Evolutionary conservation across 2,113 vertebrate species (phyloP).

Genomic region (Notarius lentiginosus): DNA sequence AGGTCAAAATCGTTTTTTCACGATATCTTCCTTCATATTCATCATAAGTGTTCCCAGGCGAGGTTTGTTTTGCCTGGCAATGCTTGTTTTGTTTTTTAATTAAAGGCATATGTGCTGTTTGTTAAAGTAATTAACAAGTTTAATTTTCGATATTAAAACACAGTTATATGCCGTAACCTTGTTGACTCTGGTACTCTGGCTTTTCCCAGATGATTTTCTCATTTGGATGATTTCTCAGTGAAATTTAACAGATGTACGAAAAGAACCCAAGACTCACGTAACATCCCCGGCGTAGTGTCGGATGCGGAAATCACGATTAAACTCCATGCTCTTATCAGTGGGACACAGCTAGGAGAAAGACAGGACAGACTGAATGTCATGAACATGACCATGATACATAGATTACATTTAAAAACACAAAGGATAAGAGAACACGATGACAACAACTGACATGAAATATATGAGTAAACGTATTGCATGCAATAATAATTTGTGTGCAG

Average conservation of each 20-base stretch:
- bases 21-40: too few relatives aligned
- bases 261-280: constrained; percentile 75
- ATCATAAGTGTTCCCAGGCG: too few relatives aligned
- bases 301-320: constrained; percentile 87
- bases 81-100: too few relatives aligned
- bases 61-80: too few relatives aligned
- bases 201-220: too few relatives aligned
- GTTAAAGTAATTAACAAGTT: not conserved
- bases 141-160: not conserved
- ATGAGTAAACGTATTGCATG: not conserved
- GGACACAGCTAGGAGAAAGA: constrained; percentile 75
- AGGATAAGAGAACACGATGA: not conserved
- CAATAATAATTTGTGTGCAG: too few relatives aligned
- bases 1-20: too few relatives aligned
- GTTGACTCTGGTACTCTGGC: not conserved
- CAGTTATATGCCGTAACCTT: not conserved
- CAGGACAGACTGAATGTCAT: not conserved
- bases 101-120: not conserved
- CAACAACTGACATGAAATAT: not conserved
- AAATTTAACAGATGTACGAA: not conserved
- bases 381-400: not conserved
- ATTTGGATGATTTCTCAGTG: not conserved
- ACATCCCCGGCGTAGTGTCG: constrained; percentile 91
- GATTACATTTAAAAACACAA: not conserved
- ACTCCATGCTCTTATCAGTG: constrained; percentile 89